These are phyloP conservation scores for Thaumetopoea pityocampa DNA, from an alignment of 1,140 invertebrate genomes.

Conservation along the genomic window DNA sequence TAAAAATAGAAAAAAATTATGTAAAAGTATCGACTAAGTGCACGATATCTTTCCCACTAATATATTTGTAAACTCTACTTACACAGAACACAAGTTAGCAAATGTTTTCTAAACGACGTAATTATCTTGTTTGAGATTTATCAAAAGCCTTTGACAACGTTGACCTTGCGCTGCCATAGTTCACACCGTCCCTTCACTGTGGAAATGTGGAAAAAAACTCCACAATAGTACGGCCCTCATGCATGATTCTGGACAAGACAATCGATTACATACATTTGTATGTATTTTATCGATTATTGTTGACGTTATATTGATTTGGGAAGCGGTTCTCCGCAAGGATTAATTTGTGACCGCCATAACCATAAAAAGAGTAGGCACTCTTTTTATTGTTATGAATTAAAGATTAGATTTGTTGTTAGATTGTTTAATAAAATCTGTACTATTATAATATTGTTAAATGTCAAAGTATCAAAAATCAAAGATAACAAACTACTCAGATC, in stretches of 20 bases:
- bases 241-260: conserved; percentile 58
- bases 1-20: no score
- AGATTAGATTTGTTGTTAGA: no score
- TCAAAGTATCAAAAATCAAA: no score
- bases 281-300: conserved; percentile 69
- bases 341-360: conserved; percentile 16
- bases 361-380: no score
- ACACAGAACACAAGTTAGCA: no score
- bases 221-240: conserved; percentile 59
- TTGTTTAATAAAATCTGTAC: no score
- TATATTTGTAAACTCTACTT: no score
- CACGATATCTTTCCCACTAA: no score
- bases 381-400: conserved; percentile 19
- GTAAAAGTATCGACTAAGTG: no score
- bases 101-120: conserved; percentile 9
- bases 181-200: conserved; percentile 70
- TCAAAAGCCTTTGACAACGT: conserved; percentile 54
- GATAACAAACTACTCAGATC: no score
- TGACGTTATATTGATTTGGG: conserved; percentile 54
- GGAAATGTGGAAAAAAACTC: conserved; percentile 66
- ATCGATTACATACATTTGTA: conserved; percentile 59
- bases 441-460: no score
- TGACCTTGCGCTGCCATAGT: conserved; percentile 64
- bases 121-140: conserved; percentile 44
- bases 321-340: conserved; percentile 48